phyloP scores from a whole-genome alignment of 2,888 invertebrate species.

The Drosophila lacicola region DNA sequence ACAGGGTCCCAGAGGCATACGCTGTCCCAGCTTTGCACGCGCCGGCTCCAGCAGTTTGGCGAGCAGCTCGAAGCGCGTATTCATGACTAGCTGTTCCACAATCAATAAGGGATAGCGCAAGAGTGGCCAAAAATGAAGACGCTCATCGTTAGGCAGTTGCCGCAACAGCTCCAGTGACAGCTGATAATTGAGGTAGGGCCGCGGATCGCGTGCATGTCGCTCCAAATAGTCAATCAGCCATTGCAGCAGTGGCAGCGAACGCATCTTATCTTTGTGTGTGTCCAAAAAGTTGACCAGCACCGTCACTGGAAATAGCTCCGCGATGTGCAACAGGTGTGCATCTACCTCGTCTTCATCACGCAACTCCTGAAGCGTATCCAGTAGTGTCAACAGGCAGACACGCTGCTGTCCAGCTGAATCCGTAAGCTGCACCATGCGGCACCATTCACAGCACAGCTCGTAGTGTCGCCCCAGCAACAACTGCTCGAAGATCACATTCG shows the following conservation, averaged over 20 bases:
- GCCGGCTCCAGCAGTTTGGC: conserved; percentile 88
- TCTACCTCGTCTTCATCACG: conserved; percentile 69
- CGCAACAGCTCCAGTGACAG: conserved; percentile 90
- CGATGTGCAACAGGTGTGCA: conserved; percentile 86
- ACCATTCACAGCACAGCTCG: conserved; percentile 89
- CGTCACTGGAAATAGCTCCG: conserved; percentile 87
- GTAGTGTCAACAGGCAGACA: conserved; percentile 81
- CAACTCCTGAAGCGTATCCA: conserved; percentile 76
- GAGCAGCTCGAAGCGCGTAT: conserved; percentile 90
- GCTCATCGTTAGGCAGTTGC: conserved; percentile 87
- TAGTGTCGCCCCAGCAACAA: conserved; percentile 76
- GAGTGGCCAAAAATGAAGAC: conserved; percentile 88
- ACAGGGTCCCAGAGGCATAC: conserved; percentile 62
- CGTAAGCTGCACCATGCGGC: conserved; percentile 86
- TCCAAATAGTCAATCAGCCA: conserved; percentile 88
- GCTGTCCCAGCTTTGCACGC: conserved; percentile 81
- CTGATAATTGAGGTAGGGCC: conserved; percentile 87
- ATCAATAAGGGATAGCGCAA: conserved; percentile 90
- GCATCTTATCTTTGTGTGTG: conserved; percentile 88
- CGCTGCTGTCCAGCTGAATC: conserved; percentile 75
- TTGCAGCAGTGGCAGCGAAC: conserved; percentile 88
- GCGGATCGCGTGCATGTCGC: conserved; percentile 75
- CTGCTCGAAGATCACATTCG: conserved; percentile 81
- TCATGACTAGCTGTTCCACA: conserved; percentile 95
- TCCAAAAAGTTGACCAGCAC: conserved; percentile 88